Evolutionary conservation across 2,888 invertebrate species (phyloP), one percentile per base, ranked within the genome.

Genomic region (Cistogaster globosa): DNA sequence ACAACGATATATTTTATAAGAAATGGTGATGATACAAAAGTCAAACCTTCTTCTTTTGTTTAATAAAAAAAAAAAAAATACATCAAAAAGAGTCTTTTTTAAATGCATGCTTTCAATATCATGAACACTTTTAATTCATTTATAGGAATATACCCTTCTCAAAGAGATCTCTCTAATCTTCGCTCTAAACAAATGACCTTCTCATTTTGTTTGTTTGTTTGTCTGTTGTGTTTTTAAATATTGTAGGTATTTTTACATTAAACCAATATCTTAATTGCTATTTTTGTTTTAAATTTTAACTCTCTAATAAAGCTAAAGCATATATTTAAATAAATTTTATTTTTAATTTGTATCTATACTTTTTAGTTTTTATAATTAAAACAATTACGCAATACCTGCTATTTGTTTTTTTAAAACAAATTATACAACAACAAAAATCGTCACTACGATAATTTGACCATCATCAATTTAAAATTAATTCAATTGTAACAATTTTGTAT

Each of bases 371-470:
- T 83, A 57, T 78, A 69, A 76, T 71, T 69, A 65, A 78, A 82
- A 58, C 57, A n/a, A 71, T 85, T 90, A 87, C 89, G 90, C 88
- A 90, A 89, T 88, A 12, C 67, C 74, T 53, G 55, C 26, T 42
- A 53, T 67, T 67, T 67, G 9, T 45, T 62, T 62, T 69, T 55
- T 20, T 51, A 38, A 68, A 22, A n/a, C 20, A n/a, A n/a, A 22
- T 26, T 62, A 20, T 51, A 62, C 14, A 8, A 32, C 4, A 71
- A 18, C 22, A 62, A 62, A 55, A 2, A 71, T 12, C 42, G n/a
- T 51, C 42, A n/a, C n/a, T 69, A 20, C n/a, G 38, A 79, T 58
- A 58, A 9, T 45, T 20, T 48, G 48, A 36, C 22, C 51, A 63
- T 45, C 32, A 78, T 57, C 42, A 45, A 53, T 55, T 53, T 45